Evolutionary conservation across 2,797 vertebrate genomes (phyloP).

Genomic region (Pempheris klunzingeri): DNA sequence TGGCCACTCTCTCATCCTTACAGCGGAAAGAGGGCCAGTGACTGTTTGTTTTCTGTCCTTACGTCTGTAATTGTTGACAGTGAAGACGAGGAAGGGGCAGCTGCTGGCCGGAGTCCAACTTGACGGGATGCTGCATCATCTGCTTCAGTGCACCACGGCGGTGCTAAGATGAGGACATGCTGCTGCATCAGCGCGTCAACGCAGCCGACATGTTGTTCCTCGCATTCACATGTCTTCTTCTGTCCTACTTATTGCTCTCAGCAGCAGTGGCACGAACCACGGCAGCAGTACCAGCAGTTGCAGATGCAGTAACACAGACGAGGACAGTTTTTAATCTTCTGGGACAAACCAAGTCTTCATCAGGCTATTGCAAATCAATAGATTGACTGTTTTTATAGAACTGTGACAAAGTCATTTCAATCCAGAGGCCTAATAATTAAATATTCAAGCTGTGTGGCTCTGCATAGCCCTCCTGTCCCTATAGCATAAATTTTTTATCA

Average conservation of each 20-base stretch:
- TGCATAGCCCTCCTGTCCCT: neutral
- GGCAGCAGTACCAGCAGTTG: neutral
- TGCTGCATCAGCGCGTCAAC: neutral
- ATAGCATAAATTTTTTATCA: constrained; percentile 16
- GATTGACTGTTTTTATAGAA: neutral
- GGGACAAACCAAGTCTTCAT: neutral
- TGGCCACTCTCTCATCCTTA: constrained; percentile 48
- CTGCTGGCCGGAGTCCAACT: constrained; percentile 33
- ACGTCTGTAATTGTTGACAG: constrained; percentile 58
- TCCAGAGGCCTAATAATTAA: constrained; percentile 16
- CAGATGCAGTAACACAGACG: neutral
- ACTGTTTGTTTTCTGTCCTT: constrained; percentile 59
- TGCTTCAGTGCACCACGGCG: neutral
- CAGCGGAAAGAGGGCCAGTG: constrained; percentile 23
- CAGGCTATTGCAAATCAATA: neutral
- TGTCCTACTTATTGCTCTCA: neutral
- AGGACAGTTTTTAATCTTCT: neutral
- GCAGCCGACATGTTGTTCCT: neutral
- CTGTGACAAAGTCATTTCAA: neutral
- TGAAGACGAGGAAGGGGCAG: constrained; percentile 41
- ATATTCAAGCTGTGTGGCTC: constrained; percentile 37
- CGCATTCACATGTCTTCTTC: neutral
- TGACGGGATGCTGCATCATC: constrained; percentile 1
- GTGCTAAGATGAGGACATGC: neutral
- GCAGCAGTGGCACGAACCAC: neutral